Conservation (phyloP, 2,113 vertebrate species). For the Microtus ochrogaster region DNA sequence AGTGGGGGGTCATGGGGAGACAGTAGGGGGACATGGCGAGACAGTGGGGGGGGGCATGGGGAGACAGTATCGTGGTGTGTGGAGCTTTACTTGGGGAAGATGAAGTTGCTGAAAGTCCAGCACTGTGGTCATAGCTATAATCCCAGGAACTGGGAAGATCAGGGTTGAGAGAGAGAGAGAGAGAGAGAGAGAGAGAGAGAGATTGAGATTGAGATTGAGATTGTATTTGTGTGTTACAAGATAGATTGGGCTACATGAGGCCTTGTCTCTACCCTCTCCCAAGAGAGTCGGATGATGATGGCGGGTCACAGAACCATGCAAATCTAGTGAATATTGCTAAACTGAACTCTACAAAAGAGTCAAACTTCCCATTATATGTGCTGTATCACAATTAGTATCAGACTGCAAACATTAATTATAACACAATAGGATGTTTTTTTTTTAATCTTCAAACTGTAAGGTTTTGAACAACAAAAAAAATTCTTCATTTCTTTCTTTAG, state of each 20-base stretch:
- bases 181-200: no score
- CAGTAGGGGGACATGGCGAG: no score
- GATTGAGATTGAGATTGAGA: no score
- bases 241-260: neutral
- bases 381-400: neutral
- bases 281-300: neutral
- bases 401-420: neutral
- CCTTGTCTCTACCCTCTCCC: neutral
- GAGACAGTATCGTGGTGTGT: no score
- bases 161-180: no score
- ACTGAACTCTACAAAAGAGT: neutral
- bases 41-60: no score
- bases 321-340: no score
- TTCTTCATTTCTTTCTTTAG: slow-evolving; percentile 29
- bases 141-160: neutral
- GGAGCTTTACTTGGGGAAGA: neutral
- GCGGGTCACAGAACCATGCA: neutral
- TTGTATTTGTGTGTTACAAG: neutral
- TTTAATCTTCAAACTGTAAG: neutral
- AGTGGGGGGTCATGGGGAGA: no score
- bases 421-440: neutral
- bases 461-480: neutral
- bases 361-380: neutral
- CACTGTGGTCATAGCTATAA: neutral
- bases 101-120: neutral